Base-by-base conservation (phyloP, 2,113 vertebrate genomes). In the Sorex araneus region DNA sequence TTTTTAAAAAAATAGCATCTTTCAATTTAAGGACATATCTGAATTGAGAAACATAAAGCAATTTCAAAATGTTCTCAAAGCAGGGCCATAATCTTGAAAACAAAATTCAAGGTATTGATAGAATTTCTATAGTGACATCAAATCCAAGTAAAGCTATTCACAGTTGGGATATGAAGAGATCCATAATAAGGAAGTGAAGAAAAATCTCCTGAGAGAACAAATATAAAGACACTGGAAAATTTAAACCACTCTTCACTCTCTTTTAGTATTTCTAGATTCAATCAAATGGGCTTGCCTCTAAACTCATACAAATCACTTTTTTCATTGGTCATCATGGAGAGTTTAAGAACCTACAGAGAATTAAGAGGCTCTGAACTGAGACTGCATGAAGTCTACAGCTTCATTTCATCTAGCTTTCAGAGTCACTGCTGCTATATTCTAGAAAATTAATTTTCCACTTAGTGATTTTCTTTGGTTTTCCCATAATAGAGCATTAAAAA, bases 361-460 rank as follows among this genome's bases (percentile, higher is more conserved):
- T 96, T 93, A 90, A 93, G 69, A 94, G 1, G 81, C 90, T 95
- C 78, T 96, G 82, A 93, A 87, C 88, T 95, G 88, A 96, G 66
- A 94, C 94, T 66, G n/a, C 84, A 82, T 75, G 83, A 90, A 90
- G 69, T 90, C 85, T 92, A 69, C 23, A 87, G 93, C 92, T 95
- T 92, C 90, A 94, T 92, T 92, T 91, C 81, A 91, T 45, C 57
- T 82, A 87, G 66, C 82, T 78, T 83, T 45, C 75, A 90, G 92
- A 93, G 85, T 78, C 78, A 71, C 81, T 54, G 66, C 90, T 79
- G 90, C 85, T 93, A 36, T 67, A 92, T 92, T 82, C 92, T 82
- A 94, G 85, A 93, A 95, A 97, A 95, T 96, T 97, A 94, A 97
- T 96, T 96, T 96, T 95, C 94, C 82, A 94, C 94, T 78, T 82